Evolutionary conservation across 1,140 invertebrate species (phyloP).

Genomic region (Diprion similis): DNA sequence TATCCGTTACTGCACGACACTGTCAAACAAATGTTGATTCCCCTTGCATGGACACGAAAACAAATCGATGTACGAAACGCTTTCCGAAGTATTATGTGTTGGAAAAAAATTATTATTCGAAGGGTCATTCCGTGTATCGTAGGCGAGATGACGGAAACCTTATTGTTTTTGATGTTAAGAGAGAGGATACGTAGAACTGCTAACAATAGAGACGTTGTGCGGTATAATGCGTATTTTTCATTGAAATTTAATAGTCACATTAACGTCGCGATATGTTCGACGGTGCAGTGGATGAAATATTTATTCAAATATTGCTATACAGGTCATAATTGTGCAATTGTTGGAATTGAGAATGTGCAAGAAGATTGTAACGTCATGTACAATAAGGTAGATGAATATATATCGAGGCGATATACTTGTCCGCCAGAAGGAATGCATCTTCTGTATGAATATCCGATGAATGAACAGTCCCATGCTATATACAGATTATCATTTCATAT

Average conservation of each 20-base stretch:
- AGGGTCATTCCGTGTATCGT: constrained; percentile 16
- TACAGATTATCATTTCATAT: constrained; percentile 24
- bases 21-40: not conserved
- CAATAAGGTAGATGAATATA: constrained; percentile 10
- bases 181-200: too few species aligned
- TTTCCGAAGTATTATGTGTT: too few species aligned
- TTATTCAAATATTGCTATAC: too few species aligned
- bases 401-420: constrained; percentile 20
- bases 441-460: not conserved
- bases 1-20: too few species aligned
- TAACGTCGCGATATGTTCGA: constrained; percentile 22
- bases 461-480: constrained; percentile 20
- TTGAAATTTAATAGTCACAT: too few species aligned
- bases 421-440: not conserved
- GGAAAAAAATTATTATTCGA: not conserved
- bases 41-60: not conserved
- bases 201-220: too few species aligned
- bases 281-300: constrained; percentile 23
- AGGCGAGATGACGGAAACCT: too few species aligned
- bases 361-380: too few species aligned
- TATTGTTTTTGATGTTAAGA: too few species aligned
- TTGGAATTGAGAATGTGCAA: too few species aligned
- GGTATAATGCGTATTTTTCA: too few species aligned
- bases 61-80: not conserved
- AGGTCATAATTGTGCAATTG: too few species aligned